A percentile compares a stretch with the other conserved stretches of the same genome.
Conservation (phyloP, 2,888 invertebrate genomes). For the Athalia rosae region DNA sequence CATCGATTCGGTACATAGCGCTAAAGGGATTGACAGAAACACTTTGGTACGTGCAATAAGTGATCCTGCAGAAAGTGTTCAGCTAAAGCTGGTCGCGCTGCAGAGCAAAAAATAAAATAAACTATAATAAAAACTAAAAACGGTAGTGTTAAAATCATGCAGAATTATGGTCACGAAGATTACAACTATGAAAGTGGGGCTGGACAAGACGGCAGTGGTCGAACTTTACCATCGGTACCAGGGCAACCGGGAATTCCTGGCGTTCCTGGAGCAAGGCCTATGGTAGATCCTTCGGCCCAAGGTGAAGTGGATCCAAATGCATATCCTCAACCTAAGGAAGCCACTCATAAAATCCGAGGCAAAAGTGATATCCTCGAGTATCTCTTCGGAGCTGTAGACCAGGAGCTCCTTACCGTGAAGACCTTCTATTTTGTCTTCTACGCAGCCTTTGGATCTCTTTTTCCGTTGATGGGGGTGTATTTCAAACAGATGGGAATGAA, state of each 20-base stretch:
- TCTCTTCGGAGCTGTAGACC: conserved; percentile 89
- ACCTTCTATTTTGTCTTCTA: conserved; percentile 99
- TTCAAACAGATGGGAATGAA: conserved; percentile 99
- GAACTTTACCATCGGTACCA: conserved; percentile 59
- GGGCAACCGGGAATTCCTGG: conserved; percentile 43
- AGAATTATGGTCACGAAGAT: conserved; percentile 67
- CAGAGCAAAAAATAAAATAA: not conserved
- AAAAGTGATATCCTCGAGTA: conserved; percentile 89
- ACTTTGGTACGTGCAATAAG: conserved; percentile 25
- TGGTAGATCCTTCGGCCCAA: conserved; percentile 87
- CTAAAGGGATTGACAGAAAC: conserved; percentile 62
- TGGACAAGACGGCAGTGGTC: conserved; percentile 49
- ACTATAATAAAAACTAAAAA: not conserved
- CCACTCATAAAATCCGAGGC: conserved; percentile 92
- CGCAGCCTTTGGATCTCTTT: conserved; percentile 98
- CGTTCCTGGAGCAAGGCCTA: conserved; percentile 77
- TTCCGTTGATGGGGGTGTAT: conserved; percentile 98
- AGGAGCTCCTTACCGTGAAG: conserved; percentile 95
- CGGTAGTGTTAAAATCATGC: conserved; percentile 55
- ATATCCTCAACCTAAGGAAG: conserved; percentile 91
- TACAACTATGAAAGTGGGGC: conserved; percentile 59
- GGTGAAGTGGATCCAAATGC: conserved; percentile 90
- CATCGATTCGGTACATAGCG: conserved; percentile 64
- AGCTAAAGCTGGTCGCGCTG: conserved; percentile 43
- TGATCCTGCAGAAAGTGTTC: conserved; percentile 34